Conservation (phyloP, 35 echinoderm and acorn worm species). For the Apostichopus californicus region DNA sequence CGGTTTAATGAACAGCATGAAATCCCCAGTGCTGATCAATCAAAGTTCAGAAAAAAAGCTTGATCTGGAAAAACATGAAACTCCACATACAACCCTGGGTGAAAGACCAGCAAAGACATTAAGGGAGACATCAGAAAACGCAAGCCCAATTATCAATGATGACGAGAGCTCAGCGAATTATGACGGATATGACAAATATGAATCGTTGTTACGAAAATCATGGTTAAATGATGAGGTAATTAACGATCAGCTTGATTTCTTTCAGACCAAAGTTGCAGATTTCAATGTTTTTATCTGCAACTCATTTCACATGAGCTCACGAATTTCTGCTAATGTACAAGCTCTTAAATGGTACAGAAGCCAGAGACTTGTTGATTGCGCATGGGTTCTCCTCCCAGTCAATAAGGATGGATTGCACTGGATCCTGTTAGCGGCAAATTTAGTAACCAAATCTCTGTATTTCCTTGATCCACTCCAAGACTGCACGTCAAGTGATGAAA, state of each 20-base stretch:
- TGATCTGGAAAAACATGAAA: no score
- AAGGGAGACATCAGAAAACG: no score
- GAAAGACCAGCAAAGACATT: no score
- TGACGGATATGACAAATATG: background rate
- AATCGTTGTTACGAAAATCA: background rate
- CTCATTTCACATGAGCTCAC: background rate
- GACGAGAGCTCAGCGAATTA: no score
- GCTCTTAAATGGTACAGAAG: constrained; percentile 9
- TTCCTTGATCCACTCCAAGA: constrained; percentile 16
- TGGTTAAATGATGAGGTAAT: background rate
- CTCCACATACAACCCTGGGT: no score
- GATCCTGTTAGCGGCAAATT: background rate
- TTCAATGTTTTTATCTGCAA: constrained; percentile 1
- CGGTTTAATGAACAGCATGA: background rate
- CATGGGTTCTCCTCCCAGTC: background rate
- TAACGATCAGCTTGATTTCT: background rate
- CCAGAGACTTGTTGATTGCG: background rate
- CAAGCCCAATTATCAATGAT: no score
- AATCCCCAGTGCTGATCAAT: background rate
- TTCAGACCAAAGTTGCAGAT: background rate
- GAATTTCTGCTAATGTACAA: background rate
- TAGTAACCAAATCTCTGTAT: background rate
- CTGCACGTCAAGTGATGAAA: background rate
- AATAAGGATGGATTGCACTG: background rate
- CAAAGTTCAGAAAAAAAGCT: background rate